Evolutionary conservation across 2,113 vertebrate genomes (phyloP), one percentile per base, ranked within the genome.

Genomic region (Nesospiza acunhae): DNA sequence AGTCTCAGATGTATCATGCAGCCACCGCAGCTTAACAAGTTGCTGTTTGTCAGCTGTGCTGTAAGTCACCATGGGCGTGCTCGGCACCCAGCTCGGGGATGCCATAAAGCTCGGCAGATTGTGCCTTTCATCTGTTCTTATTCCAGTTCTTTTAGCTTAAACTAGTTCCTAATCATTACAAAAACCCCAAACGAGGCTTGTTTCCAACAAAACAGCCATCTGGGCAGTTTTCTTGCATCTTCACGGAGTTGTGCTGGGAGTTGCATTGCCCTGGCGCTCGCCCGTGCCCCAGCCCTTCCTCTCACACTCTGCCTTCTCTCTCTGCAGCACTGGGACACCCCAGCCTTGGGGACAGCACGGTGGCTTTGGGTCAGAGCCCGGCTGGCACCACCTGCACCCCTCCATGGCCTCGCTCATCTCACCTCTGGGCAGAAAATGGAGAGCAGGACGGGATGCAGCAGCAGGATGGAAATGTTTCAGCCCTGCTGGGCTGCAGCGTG

Each of bases 401-500:
- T 47, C 53, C 47, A 15, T 0, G 6, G 30, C 74, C 74, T 9
- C 1, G 2, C 5, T 11, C 2, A 4, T 7, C 59, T 52, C 41
- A 2, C 0, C 5, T 11, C 7, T 0, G 8, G 59, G 63, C 37
- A 47, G 47, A 10, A 50, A 28, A 19, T 0, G 3, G n/a, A 37
- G 58, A 59, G 70, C n/a, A 70, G 35, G 67, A 26, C 9, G 80
- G 11, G 53, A 3, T 0, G 22, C 44, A 33, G 76, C 46, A 52
- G 67, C 41, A 26, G 59, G 18, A 49, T 46, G 41, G 77, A 83
- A 89, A 59, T 2, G 30, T 64, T 72, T 18, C n/a, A 8, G 47
- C 4, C 4, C n/a, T 23, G 63, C 86, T 23, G 68, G 64, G 10
- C 47, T 22, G 55, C 1, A 0, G 28, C 0, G 0, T 3, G 31